These are phyloP conservation scores for Leptogaster cylindrica DNA, from an alignment of 2,888 invertebrate genomes.

Conservation along the genomic window DNA sequence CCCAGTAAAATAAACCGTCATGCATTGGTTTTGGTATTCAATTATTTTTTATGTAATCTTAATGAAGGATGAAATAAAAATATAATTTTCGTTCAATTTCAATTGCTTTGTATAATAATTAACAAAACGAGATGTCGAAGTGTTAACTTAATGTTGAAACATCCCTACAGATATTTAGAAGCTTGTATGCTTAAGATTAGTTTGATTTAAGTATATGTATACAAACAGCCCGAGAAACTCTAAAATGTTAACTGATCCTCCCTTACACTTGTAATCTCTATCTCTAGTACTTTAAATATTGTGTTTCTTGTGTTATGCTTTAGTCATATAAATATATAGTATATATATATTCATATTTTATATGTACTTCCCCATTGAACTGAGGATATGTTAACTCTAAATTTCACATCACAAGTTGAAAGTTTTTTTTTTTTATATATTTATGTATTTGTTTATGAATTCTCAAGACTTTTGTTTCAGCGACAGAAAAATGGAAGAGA, in stretches of 20 bases:
- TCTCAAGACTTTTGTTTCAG: slow-evolving; percentile 42
- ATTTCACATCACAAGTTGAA: slow-evolving; percentile 63
- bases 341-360: slow-evolving; percentile 42
- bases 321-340: slow-evolving; percentile 41
- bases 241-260: slow-evolving; percentile 51
- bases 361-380: slow-evolving; percentile 57
- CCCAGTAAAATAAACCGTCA: too few species aligned
- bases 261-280: slow-evolving; percentile 30
- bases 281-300: slow-evolving; percentile 28
- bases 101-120: slow-evolving; percentile 3
- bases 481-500: slow-evolving; percentile 30
- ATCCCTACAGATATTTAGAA: slow-evolving; percentile 19
- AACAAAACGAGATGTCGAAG: too few species aligned
- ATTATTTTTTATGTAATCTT: background rate
- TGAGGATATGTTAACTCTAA: slow-evolving; percentile 63
- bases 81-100: background rate
- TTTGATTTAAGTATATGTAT: slow-evolving; percentile 39
- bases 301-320: slow-evolving; percentile 33
- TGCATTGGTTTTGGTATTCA: too few species aligned
- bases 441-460: too few species aligned
- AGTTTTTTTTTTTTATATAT: too few species aligned
- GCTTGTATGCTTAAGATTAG: slow-evolving; percentile 17
- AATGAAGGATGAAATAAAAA: background rate
- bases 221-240: slow-evolving; percentile 50
- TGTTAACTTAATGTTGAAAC: background rate